Percentiles rank a stretch among this genome's conserved stretches.
Conservation (phyloP, 2,797 vertebrate genomes). For the Periophthalmus magnuspinnatus region DNA sequence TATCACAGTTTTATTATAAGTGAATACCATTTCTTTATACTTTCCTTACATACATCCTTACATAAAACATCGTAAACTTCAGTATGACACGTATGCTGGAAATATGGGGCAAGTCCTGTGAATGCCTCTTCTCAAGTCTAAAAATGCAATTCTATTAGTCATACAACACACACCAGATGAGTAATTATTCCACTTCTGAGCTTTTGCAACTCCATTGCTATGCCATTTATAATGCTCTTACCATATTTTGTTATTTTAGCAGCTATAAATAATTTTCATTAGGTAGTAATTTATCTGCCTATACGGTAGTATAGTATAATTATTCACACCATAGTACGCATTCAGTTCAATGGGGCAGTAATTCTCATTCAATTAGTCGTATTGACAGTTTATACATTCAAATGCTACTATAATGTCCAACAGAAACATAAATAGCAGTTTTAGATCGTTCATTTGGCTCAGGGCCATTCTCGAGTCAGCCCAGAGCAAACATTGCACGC, state of each 20-base stretch:
- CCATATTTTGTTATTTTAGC: neutral
- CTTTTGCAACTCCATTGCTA: neutral
- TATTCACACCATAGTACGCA: neutral
- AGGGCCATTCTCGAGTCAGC: conserved; percentile 9
- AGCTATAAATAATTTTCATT: neutral
- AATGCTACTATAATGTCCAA: neutral
- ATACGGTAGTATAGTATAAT: no score
- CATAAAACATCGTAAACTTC: neutral
- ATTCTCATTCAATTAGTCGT: conserved; percentile 3
- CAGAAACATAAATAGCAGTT: conserved; percentile 9
- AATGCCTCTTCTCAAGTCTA: neutral
- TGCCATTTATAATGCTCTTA: neutral
- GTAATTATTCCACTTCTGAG: neutral
- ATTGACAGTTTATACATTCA: conserved; percentile 3
- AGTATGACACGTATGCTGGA: neutral
- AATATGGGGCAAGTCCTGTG: neutral
- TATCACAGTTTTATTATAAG: neutral
- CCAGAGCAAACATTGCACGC: conserved; percentile 37
- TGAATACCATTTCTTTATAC: neutral
- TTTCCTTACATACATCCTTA: neutral
- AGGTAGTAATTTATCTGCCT: conserved; percentile 6
- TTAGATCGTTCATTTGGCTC: conserved; percentile 25
- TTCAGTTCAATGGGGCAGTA: neutral
- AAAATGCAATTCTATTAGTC: neutral
- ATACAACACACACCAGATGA: neutral